phyloP scores from a whole-genome alignment of 2,888 invertebrate species.

The Molanna angustata region DNA sequence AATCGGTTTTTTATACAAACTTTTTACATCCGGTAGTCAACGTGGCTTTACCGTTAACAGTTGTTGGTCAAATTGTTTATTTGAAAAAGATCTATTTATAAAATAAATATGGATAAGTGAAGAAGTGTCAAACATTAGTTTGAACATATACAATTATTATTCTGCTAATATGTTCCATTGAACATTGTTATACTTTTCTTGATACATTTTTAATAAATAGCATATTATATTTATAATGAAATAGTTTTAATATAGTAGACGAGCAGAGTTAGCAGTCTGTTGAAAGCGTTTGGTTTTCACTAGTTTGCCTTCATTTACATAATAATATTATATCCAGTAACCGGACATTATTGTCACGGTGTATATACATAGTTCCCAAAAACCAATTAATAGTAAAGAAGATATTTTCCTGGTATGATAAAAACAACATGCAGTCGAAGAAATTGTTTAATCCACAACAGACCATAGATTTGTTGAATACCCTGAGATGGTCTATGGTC shows the following conservation, averaged over 20 bases:
- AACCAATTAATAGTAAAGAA: constrained; percentile 12
- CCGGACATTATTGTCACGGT: constrained; percentile 7
- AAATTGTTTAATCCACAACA: too few relatives aligned
- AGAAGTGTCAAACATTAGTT: constrained; percentile 13
- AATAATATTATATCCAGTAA: constrained; percentile 17
- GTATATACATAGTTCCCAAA: neutral
- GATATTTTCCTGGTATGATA: constrained; percentile 10
- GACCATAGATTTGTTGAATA: too few relatives aligned
- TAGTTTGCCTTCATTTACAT: constrained; percentile 32
- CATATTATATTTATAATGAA: constrained; percentile 24
- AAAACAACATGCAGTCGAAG: too few relatives aligned
- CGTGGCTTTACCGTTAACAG: neutral
- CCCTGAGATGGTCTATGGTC: too few relatives aligned
- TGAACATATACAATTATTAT: constrained; percentile 11
- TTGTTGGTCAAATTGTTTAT: constrained; percentile 24
- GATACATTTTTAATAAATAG: constrained; percentile 29
- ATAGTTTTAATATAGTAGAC: constrained; percentile 25
- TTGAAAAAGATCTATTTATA: constrained; percentile 20
- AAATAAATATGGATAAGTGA: constrained; percentile 8
- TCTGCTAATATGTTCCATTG: constrained; percentile 17
- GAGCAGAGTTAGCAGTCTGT: constrained; percentile 30
- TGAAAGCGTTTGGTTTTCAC: constrained; percentile 32
- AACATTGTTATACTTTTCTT: constrained; percentile 26
- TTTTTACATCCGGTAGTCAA: constrained; percentile 13
- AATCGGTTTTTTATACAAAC: constrained; percentile 10